Evolutionary conservation across 2,888 invertebrate species (phyloP).

Genomic region (Atethmia centrago): DNA sequence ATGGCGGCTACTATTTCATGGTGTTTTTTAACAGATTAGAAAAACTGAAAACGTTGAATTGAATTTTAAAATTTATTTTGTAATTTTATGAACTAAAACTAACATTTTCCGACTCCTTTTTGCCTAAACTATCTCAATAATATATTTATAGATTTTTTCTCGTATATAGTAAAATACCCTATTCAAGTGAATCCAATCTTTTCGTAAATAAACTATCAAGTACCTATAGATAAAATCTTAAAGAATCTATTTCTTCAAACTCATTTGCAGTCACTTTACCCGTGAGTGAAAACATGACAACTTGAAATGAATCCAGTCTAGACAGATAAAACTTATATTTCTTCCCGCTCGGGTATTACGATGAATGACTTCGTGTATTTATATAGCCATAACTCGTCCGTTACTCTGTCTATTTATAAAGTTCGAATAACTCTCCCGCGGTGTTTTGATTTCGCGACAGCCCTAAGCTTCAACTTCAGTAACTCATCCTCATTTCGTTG

Average conservation of each 20-base stretch:
- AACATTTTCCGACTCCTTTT: no score
- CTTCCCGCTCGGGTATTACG: constrained; percentile 65
- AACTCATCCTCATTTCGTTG: constrained; percentile 46
- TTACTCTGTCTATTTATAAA: constrained; percentile 77
- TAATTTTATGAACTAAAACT: no score
- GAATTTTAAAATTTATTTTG: no score
- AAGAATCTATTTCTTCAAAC: constrained; percentile 20
- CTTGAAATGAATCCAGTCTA: constrained; percentile 51
- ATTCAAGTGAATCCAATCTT: background rate
- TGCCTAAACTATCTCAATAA: no score
- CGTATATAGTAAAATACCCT: no score
- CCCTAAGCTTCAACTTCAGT: constrained; percentile 41
- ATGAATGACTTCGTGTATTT: constrained; percentile 76
- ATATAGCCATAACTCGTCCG: constrained; percentile 66
- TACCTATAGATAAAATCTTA: no score
- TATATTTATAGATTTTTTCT: no score
- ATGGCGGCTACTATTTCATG: no score
- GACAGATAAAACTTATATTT: constrained; percentile 58
- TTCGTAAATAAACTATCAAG: constrained; percentile 1
- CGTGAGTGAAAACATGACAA: constrained; percentile 30
- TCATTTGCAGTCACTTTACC: constrained; percentile 27
- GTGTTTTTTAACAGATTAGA: no score
- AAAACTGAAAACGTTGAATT: no score
- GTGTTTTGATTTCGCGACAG: constrained; percentile 81
- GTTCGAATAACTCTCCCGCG: constrained; percentile 79